Base-by-base conservation (phyloP, 2,113 vertebrate species). In the Pao palembangensis region DNA sequence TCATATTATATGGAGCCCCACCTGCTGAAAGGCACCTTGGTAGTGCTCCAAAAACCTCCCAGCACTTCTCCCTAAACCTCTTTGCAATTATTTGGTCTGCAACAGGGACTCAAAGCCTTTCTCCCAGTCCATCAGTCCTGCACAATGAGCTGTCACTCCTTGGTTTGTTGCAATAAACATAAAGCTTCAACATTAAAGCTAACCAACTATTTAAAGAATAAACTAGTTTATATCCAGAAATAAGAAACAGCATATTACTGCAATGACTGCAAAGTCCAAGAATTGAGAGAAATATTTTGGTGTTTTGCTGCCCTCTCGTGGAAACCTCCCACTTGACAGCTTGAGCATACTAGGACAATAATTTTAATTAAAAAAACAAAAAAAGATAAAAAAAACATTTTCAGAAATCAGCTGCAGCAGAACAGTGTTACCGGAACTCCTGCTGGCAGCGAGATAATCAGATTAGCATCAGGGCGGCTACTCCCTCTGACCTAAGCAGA, bases 401-500 rank as follows among this genome's bases (percentile, higher is more conserved):
- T 23, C 21, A 43, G 3, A 17, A 15, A 1, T 44, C 43, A 18
- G 46, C 20, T 16, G 41, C 51, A 38, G 51, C 52, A 61, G 10
- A 15, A 44, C 19, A 16, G 47, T 18, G 17, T 18, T 51, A 23
- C 16, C 14, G 15, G 55, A 58, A 16, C 44, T 8, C 20, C 0
- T 63, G 49, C 62, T 62, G 16, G 19, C 16, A 61, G 56, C 2
- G 10, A 75, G 65, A 80, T 72, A 1, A 0, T 51, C 6, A 2
- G 19, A 18, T 23, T 14, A 21, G 12, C 6, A 49, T 19, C n/a
- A 15, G 31, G 5, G 21, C 1, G 25, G 17, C 31, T 42, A 34
- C 67, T 77, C 61, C 61, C 20, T 61, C 18, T 12, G 13, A 13
- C 14, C 44, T 15, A 2, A 50, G 43, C 43, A 20, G 17, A 17